Percentiles rank a stretch among this genome's conserved stretches.
These are phyloP conservation scores for Lepidocyrtoides sp. DNA, from an alignment of 2,888 invertebrate species.

Conservation along the genomic window DNA sequence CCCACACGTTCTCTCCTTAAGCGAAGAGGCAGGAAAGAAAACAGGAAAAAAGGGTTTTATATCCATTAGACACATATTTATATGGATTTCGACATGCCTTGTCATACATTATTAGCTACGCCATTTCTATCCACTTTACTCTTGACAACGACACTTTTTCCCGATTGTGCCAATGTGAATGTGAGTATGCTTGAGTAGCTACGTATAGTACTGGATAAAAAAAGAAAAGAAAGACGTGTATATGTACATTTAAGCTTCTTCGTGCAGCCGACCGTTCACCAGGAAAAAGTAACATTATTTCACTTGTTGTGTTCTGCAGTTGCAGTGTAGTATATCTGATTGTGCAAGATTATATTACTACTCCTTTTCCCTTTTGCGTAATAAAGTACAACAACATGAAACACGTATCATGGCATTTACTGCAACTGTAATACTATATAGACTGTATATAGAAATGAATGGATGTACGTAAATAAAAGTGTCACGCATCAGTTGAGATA, in stretches of 20 bases:
- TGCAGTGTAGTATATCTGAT: too few relatives aligned
- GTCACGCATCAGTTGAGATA: slow-evolving; percentile 55
- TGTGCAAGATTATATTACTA: slow-evolving; percentile 15
- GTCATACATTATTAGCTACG: slow-evolving; percentile 66
- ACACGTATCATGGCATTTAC: too few relatives aligned
- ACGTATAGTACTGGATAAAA: neutral
- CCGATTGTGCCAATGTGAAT: slow-evolving; percentile 25
- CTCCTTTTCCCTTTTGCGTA: slow-evolving; percentile 15
- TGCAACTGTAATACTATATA: too few relatives aligned
- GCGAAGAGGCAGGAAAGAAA: slow-evolving; percentile 13
- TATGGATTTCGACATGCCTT: slow-evolving; percentile 40
- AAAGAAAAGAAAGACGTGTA: neutral
- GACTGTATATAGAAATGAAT: neutral
- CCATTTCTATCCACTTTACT: slow-evolving; percentile 51
- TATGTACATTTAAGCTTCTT: neutral
- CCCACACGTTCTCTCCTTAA: slow-evolving; percentile 28
- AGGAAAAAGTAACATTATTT: slow-evolving; percentile 37
- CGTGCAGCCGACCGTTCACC: slow-evolving; percentile 48
- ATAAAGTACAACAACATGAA: slow-evolving; percentile 30
- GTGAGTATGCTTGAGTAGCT: slow-evolving; percentile 24
- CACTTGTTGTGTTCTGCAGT: slow-evolving; percentile 26
- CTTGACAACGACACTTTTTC: slow-evolving; percentile 41
- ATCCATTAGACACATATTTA: slow-evolving; percentile 43
- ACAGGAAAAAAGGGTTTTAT: slow-evolving; percentile 29
- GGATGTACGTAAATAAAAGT: slow-evolving; percentile 11